Evolutionary conservation across 2,797 vertebrate species (phyloP).

Genomic region (Bradypodion pumilum): DNA sequence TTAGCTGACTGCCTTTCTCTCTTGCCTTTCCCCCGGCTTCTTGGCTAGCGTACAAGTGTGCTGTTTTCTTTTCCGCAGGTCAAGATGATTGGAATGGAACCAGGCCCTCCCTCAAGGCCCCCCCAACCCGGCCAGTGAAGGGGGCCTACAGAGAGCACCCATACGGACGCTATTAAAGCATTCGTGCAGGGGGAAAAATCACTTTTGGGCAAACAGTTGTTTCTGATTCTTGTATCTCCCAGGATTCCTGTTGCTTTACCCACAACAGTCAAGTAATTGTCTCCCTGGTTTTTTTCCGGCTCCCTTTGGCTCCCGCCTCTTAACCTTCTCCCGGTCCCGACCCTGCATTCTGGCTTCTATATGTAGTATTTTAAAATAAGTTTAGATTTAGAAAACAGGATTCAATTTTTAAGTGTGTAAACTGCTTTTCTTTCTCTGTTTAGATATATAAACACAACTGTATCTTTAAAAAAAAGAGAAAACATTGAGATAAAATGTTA

Average conservation of each 20-base stretch:
- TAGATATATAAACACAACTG: slow-evolving; percentile 77
- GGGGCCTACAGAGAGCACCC: slow-evolving; percentile 93
- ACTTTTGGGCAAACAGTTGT: slow-evolving; percentile 85
- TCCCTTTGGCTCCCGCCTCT: slow-evolving; percentile 76
- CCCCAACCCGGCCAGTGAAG: slow-evolving; percentile 84
- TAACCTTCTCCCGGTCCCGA: slow-evolving; percentile 56
- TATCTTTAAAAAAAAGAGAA: slow-evolving; percentile 75
- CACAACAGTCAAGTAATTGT: slow-evolving; percentile 99
- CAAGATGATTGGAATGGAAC: slow-evolving; percentile 95
- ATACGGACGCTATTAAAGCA: slow-evolving; percentile 92
- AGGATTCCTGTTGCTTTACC: slow-evolving; percentile 95
- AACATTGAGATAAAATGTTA: slow-evolving; percentile 77
- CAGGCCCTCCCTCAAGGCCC: slow-evolving; percentile 87
- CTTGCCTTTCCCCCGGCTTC: background rate
- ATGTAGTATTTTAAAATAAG: slow-evolving; percentile 78
- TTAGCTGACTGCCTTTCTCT: too few relatives aligned
- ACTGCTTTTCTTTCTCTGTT: slow-evolving; percentile 81
- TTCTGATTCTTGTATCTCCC: slow-evolving; percentile 92
- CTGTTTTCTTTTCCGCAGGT: slow-evolving; percentile 72
- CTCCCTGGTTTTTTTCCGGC: slow-evolving; percentile 88
- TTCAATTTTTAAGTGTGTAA: slow-evolving; percentile 79
- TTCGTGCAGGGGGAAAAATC: slow-evolving; percentile 76
- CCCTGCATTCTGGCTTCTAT: slow-evolving; percentile 81
- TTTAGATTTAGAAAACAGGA: slow-evolving; percentile 82
- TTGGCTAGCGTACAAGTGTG: accelerated